Evolutionary conservation across 2,888 invertebrate genomes (phyloP).

Genomic region (Netelia virgata): DNA sequence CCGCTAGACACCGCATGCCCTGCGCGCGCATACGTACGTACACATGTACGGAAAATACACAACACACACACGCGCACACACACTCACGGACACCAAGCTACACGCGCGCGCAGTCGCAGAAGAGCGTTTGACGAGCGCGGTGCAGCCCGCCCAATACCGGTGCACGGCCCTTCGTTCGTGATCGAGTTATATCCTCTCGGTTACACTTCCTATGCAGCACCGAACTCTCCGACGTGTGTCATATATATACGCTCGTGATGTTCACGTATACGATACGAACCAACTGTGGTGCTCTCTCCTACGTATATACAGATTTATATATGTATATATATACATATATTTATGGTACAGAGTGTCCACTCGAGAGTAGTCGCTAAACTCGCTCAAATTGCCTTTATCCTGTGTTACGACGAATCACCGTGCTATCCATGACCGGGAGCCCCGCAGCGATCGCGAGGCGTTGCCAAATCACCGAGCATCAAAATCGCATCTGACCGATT

Average conservation of each 20-base stretch:
- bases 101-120: constrained; percentile 48
- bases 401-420: constrained; percentile 78
- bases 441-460: constrained; percentile 69
- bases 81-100: constrained; percentile 7
- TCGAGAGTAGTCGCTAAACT: constrained; percentile 75
- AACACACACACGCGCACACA: constrained; percentile 3
- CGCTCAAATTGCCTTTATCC: constrained; percentile 80
- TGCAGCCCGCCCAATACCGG: background rate
- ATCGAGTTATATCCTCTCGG: background rate
- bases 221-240: background rate
- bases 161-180: background rate
- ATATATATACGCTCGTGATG: background rate
- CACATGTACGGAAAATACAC: constrained; percentile 20
- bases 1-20: background rate
- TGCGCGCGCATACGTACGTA: constrained; percentile 51
- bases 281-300: background rate
- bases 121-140: constrained; percentile 23
- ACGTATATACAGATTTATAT: constrained; percentile 5
- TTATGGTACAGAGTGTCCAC: constrained; percentile 55
- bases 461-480: constrained; percentile 74
- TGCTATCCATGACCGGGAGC: constrained; percentile 77
- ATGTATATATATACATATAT: constrained; percentile 22
- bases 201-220: background rate
- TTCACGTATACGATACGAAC: background rate
- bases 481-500: constrained; percentile 32